Conservation (phyloP, 35 echinoderm and acorn worm species). For the Chiridota heheva region DNA sequence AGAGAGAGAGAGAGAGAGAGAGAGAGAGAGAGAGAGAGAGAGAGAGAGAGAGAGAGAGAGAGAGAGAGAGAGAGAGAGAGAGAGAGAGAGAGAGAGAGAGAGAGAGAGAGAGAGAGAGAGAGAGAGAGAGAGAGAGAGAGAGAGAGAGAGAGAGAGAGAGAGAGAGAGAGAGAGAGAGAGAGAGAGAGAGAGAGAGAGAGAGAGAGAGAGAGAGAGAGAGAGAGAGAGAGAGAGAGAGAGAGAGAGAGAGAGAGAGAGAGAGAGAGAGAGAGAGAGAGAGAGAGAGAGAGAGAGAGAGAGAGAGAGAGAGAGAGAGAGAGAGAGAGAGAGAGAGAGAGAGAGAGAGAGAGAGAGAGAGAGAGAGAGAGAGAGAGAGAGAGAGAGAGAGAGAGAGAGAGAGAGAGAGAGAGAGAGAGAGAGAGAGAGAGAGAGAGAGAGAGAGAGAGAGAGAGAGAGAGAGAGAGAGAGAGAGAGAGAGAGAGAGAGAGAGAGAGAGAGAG, state of each 20-base stretch:
- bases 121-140: conserved; percentile 9
- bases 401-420: conserved; percentile 9
- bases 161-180: conserved; percentile 9
- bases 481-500: conserved; percentile 9
- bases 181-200: conserved; percentile 9
- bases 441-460: conserved; percentile 9
- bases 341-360: conserved; percentile 9
- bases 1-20: conserved; percentile 4
- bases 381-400: conserved; percentile 9
- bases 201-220: conserved; percentile 9
- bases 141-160: conserved; percentile 9
- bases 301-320: conserved; percentile 9
- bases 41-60: conserved; percentile 9
- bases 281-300: conserved; percentile 9
- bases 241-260: conserved; percentile 9
- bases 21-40: conserved; percentile 6
- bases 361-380: conserved; percentile 9
- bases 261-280: conserved; percentile 9
- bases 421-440: conserved; percentile 9
- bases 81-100: conserved; percentile 9
- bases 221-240: conserved; percentile 9
- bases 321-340: conserved; percentile 9
- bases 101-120: conserved; percentile 9
- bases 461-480: conserved; percentile 9
- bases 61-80: conserved; percentile 9